A percentile compares a stretch with the other conserved stretches of the same genome.
Conservation (phyloP, 2,113 vertebrate genomes). For the Polypterus bichir region DNA sequence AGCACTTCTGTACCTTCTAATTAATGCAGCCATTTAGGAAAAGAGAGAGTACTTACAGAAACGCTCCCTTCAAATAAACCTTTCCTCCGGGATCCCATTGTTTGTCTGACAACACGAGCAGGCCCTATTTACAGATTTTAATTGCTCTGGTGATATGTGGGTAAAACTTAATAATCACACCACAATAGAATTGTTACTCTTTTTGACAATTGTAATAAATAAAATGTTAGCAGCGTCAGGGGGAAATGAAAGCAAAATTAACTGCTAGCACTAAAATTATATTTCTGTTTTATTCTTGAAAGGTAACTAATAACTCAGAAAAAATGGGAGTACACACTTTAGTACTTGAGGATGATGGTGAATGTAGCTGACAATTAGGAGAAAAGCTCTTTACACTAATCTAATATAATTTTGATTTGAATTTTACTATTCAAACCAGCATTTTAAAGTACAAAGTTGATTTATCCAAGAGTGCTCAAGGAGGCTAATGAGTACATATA, state of each 20-base stretch:
- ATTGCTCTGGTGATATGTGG: slow-evolving; percentile 77
- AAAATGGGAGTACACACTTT: too few relatives aligned
- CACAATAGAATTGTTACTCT: slow-evolving; percentile 62
- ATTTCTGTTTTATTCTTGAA: slow-evolving; percentile 28
- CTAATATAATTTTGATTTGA: too few relatives aligned
- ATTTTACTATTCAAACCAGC: too few relatives aligned
- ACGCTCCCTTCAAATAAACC: slow-evolving; percentile 50
- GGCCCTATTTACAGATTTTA: slow-evolving; percentile 77
- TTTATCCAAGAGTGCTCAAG: too few relatives aligned
- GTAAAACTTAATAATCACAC: slow-evolving; percentile 66
- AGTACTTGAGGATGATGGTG: too few relatives aligned
- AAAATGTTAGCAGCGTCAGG: slow-evolving; percentile 47
- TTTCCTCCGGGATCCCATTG: slow-evolving; percentile 52
- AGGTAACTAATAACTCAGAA: slow-evolving; percentile 45
- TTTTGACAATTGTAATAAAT: slow-evolving; percentile 64
- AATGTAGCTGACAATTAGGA: too few relatives aligned
- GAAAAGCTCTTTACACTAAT: too few relatives aligned
- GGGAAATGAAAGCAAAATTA: slow-evolving; percentile 37
- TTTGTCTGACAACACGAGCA: slow-evolving; percentile 59
- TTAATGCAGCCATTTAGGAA: slow-evolving; percentile 44
- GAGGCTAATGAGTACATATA: too few relatives aligned
- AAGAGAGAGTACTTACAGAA: slow-evolving; percentile 33
- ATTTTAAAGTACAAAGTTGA: too few relatives aligned
- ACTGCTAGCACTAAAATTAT: slow-evolving; percentile 33
- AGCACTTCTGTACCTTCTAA: slow-evolving; percentile 49